These are phyloP conservation scores for Papilio polyxenes DNA, from an alignment of 1,140 invertebrate genomes.

Conservation along the genomic window DNA sequence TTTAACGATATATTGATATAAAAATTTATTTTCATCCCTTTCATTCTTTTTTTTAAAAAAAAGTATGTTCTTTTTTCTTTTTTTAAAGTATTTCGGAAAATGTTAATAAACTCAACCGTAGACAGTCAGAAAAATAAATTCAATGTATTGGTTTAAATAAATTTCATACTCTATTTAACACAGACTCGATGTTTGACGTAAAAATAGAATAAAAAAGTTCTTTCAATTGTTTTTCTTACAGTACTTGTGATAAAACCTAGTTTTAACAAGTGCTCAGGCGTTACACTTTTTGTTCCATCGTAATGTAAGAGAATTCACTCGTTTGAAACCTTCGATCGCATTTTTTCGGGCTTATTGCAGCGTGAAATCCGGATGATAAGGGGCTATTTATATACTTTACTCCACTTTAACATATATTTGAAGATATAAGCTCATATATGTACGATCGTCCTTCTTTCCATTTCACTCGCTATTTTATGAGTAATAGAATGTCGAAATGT, in stretches of 20 bases:
- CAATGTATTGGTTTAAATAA: neutral
- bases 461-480: conserved; percentile 23
- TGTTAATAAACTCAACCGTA: no score
- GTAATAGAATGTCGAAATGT: conserved; percentile 5
- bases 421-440: conserved; percentile 1
- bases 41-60: no score
- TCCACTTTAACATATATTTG: conserved; percentile 28
- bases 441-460: conserved; percentile 24
- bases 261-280: neutral
- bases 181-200: neutral
- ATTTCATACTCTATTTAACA: neutral
- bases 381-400: conserved; percentile 21
- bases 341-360: conserved; percentile 29
- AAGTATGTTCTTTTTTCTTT: no score
- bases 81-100: no score
- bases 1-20: no score
- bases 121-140: no score
- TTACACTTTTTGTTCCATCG: neutral
- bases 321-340: conserved; percentile 7
- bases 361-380: conserved; percentile 31
- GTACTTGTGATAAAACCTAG: neutral
- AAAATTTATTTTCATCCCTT: no score
- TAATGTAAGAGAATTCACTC: conserved; percentile 27
- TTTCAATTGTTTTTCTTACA: neutral
- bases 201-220: neutral